Evolutionary conservation across 23 tunicate species (phyloP).

Genomic region (Clavelina lepadiformis): DNA sequence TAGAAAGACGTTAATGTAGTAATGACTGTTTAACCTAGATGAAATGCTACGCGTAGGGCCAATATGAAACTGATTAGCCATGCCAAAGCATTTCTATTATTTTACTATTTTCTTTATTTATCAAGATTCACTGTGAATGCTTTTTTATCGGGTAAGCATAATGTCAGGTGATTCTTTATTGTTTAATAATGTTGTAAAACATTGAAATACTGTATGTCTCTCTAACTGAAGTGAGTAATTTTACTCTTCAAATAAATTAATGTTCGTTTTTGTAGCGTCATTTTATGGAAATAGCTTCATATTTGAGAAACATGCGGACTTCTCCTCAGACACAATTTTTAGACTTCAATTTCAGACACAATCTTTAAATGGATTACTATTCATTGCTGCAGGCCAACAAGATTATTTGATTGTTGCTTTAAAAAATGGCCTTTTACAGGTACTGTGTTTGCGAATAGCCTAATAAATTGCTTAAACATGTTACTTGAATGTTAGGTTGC

Average conservation of each 20-base stretch:
- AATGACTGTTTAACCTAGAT: too few species aligned
- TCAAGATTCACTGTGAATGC: too few species aligned
- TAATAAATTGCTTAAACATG: too few species aligned
- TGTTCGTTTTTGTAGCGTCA: slow-evolving; percentile 74
- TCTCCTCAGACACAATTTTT: slow-evolving; percentile 31
- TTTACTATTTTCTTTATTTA: too few species aligned
- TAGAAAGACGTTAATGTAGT: too few species aligned
- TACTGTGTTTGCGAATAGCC: not conserved
- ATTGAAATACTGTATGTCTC: not conserved
- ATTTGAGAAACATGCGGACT: slow-evolving; percentile 36
- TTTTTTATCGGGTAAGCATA: too few species aligned
- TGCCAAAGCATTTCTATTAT: too few species aligned
- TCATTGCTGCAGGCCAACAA: slow-evolving; percentile 47
- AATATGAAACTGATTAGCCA: too few species aligned
- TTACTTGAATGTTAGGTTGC: too few species aligned
- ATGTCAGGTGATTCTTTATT: too few species aligned
- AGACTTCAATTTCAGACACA: slow-evolving; percentile 75
- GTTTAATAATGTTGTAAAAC: not conserved
- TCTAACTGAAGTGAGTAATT: not conserved
- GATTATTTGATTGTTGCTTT: slow-evolving; percentile 47
- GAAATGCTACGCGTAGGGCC: too few species aligned
- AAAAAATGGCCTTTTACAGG: slow-evolving; percentile 38
- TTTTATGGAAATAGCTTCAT: slow-evolving; percentile 84
- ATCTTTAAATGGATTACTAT: slow-evolving; percentile 47
- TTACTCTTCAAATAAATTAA: not conserved